Conservation (phyloP, 1,140 invertebrate genomes). For the Drosophila triauraria region DNA sequence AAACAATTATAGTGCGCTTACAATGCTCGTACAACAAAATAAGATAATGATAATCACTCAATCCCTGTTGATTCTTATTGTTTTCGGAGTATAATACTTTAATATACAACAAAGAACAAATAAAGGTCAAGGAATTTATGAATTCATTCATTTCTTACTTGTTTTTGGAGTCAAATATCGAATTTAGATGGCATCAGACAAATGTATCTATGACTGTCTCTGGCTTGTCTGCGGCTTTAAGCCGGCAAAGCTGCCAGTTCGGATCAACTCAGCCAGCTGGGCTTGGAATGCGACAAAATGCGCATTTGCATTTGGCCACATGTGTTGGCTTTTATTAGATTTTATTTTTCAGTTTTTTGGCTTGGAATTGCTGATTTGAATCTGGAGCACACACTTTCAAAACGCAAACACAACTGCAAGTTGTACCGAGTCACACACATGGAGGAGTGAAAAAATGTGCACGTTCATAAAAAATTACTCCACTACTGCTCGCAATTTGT, state of each 20-base stretch:
- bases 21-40: background rate
- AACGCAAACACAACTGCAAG: slow-evolving; percentile 9
- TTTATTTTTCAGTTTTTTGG: slow-evolving; percentile 5
- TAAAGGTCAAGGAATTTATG: background rate
- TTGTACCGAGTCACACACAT: slow-evolving; percentile 12
- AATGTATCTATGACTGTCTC: slow-evolving; percentile 33
- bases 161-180: slow-evolving; percentile 38
- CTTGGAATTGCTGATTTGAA: slow-evolving; percentile 26
- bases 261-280: slow-evolving; percentile 37
- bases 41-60: background rate
- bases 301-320: slow-evolving; percentile 57
- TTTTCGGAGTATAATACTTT: background rate
- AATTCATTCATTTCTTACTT: slow-evolving; percentile 2
- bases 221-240: slow-evolving; percentile 38
- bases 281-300: slow-evolving; percentile 56
- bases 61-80: too few species aligned
- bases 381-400: slow-evolving; percentile 31
- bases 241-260: slow-evolving; percentile 20
- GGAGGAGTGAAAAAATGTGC: slow-evolving; percentile 37
- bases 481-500: slow-evolving; percentile 44
- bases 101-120: background rate
- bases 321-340: slow-evolving; percentile 41
- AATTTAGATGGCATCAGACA: slow-evolving; percentile 28
- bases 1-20: too few species aligned
- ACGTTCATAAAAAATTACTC: slow-evolving; percentile 40